These are phyloP conservation scores for Coptodon bakossiorum DNA, from an alignment of 2,113 vertebrate species.

Conservation along the genomic window DNA sequence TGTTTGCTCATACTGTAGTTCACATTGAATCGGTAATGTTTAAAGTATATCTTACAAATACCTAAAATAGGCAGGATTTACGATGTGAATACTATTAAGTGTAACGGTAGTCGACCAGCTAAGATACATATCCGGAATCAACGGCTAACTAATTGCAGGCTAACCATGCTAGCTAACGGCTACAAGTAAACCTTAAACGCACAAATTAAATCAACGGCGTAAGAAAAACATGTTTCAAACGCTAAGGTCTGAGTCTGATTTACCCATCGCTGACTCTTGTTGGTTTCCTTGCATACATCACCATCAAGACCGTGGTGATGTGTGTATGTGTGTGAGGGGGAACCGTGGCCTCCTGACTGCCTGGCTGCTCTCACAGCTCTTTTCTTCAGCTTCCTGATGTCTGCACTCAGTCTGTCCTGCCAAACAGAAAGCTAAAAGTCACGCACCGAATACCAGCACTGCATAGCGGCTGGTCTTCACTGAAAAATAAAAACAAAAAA, in stretches of 20 bases:
- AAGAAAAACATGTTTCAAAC: not conserved
- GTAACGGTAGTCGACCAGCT: not conserved
- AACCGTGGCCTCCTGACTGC: slow-evolving; percentile 64
- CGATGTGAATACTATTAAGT: not conserved
- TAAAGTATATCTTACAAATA: not conserved
- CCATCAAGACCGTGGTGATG: slow-evolving; percentile 98
- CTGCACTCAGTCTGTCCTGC: not conserved
- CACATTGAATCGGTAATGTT: not conserved
- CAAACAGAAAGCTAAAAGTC: slow-evolving; percentile 14
- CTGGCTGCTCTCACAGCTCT: slow-evolving; percentile 26
- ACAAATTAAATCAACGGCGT: not conserved
- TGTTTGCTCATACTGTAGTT: not conserved
- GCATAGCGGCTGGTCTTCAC: slow-evolving; percentile 46
- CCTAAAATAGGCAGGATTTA: not conserved
- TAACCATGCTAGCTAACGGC: slow-evolving; percentile 22
- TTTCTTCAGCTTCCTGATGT: slow-evolving; percentile 40
- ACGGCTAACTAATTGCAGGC: slow-evolving; percentile 16
- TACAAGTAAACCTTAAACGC: not conserved
- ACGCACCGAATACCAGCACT: slow-evolving; percentile 23
- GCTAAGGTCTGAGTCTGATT: slow-evolving; percentile 38
- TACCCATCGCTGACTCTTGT: slow-evolving; percentile 99
- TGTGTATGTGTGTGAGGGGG: slow-evolving; percentile 76
- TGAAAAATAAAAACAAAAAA: not conserved
- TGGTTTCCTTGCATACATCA: slow-evolving; percentile 99
- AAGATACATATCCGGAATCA: not conserved